A percentile compares a stretch with the other conserved stretches of the same genome.
Evolutionary conservation across 2,113 vertebrate genomes (phyloP).

Genomic region (Sander vitreus): DNA sequence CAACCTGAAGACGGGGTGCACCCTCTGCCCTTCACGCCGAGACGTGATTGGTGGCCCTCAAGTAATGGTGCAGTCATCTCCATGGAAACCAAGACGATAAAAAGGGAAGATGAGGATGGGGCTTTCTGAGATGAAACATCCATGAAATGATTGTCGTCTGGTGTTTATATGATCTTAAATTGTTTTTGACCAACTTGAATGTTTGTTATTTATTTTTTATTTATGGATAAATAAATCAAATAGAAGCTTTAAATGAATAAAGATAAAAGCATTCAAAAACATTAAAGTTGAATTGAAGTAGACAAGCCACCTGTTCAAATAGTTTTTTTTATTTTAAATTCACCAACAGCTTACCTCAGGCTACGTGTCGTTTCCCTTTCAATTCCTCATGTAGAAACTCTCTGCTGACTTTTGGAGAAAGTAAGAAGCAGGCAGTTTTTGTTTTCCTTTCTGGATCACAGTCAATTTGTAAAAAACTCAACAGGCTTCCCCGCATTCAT

Average conservation of each 20-base stretch:
- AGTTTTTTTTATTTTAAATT: not conserved
- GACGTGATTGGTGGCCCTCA: slow-evolving; percentile 31
- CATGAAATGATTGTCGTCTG: not conserved
- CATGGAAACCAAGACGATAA: slow-evolving; percentile 43
- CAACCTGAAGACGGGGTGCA: slow-evolving; percentile 28
- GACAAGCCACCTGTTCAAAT: not conserved
- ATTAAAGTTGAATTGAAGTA: not conserved
- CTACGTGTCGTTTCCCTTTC: slow-evolving; percentile 40
- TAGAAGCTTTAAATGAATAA: not conserved
- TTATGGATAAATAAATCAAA: not conserved
- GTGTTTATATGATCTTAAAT: not conserved
- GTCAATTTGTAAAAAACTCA: slow-evolving; percentile 12
- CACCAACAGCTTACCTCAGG: slow-evolving; percentile 15
- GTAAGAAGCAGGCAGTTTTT: slow-evolving; percentile 22
- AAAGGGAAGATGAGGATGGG: not conserved
- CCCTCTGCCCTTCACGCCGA: slow-evolving; percentile 40
- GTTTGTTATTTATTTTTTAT: not conserved
- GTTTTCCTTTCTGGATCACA: not conserved
- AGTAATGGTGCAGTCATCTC: slow-evolving; percentile 11
- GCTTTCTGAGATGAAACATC: not conserved
- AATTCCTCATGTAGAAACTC: slow-evolving; percentile 25
- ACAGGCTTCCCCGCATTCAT: not conserved
- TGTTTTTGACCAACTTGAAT: not conserved
- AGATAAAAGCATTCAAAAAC: not conserved
- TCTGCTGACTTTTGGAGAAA: slow-evolving; percentile 34